Evolutionary conservation across 1,140 invertebrate species (phyloP).

Genomic region (Reticulitermes speratus): DNA sequence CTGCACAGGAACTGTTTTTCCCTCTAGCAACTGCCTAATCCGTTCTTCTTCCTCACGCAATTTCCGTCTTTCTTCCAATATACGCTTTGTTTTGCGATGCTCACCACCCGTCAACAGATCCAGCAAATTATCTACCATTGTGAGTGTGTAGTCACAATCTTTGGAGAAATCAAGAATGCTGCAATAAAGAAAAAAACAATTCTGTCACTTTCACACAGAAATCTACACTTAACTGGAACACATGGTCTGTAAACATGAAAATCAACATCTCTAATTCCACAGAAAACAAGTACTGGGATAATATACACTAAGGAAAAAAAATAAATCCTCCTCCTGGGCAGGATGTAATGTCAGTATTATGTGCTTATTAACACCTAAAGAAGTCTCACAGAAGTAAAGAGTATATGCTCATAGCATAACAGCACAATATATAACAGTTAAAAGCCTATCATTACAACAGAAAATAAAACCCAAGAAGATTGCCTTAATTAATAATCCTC

Average conservation of each 20-base stretch:
- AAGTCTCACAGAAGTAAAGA: too few species aligned
- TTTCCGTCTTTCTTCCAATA: conserved; percentile 62
- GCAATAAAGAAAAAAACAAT: conserved; percentile 41
- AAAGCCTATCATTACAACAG: too few species aligned
- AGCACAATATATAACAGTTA: too few species aligned
- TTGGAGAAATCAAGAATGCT: conserved; percentile 79
- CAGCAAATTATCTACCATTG: conserved; percentile 80
- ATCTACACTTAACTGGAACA: neutral
- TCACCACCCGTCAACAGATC: conserved; percentile 82
- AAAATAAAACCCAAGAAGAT: too few species aligned
- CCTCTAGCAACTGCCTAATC: conserved; percentile 55
- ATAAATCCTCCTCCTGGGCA: too few species aligned
- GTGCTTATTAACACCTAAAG: too few species aligned
- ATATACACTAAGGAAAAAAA: too few species aligned
- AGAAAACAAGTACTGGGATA: too few species aligned
- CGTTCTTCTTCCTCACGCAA: conserved; percentile 63
- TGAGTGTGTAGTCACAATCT: conserved; percentile 77
- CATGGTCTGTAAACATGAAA: neutral
- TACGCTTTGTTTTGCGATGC: conserved; percentile 73
- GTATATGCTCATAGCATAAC: too few species aligned
- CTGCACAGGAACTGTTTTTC: conserved; percentile 46
- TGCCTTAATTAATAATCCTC: too few species aligned
- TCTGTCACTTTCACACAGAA: conserved; percentile 25
- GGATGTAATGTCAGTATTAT: too few species aligned
- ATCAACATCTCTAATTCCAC: too few species aligned